Evolutionary conservation across 2,888 invertebrate species (phyloP).

Genomic region (Andrena trimmerana): DNA sequence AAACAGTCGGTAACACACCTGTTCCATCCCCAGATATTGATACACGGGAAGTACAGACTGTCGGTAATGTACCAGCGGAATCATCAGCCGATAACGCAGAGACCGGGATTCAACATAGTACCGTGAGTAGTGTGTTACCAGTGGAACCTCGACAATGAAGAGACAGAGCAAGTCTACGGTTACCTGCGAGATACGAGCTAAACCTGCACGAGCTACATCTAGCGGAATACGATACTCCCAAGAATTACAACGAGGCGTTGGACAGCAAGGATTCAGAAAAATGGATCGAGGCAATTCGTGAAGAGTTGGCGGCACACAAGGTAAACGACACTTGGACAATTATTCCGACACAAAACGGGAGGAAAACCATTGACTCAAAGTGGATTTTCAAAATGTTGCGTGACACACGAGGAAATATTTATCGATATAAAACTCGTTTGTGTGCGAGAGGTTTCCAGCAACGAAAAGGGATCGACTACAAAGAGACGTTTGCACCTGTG

Average conservation of each 20-base stretch:
- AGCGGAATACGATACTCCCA: no score
- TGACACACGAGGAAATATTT: neutral
- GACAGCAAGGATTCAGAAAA: neutral
- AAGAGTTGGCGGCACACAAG: neutral
- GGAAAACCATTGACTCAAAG: neutral
- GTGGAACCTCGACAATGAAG: no score
- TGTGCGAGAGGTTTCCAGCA: neutral
- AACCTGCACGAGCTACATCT: no score
- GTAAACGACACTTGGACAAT: neutral
- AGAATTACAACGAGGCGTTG: neutral
- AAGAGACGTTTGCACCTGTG: neutral
- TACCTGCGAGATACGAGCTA: no score
- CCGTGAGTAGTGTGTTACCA: no score
- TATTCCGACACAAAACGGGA: neutral
- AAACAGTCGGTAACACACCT: no score
- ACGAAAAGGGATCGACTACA: neutral
- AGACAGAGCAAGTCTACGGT: no score
- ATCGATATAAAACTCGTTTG: neutral
- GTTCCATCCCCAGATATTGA: fast-evolving
- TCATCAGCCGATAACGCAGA: no score
- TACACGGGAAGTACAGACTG: no score
- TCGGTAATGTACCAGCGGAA: no score
- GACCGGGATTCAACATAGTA: no score
- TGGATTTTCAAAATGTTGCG: neutral
- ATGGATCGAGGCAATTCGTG: neutral